Evolutionary conservation across 2,888 invertebrate genomes (phyloP).

Genomic region (Epinotia bilunana): DNA sequence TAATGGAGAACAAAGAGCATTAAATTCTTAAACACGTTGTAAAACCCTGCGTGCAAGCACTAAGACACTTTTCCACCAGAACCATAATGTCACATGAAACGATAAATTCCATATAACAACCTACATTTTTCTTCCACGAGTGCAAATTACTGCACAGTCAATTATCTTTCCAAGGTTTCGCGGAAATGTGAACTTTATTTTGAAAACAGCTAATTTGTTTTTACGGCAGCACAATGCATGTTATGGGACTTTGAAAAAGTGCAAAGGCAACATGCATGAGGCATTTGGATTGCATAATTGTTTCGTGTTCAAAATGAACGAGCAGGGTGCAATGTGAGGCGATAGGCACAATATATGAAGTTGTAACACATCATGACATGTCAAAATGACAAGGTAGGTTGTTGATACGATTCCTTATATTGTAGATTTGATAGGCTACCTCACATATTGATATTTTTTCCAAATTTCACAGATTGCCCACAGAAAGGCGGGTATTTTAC

Average conservation of each 20-base stretch:
- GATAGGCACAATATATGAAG: constrained; percentile 2
- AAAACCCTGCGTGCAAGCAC: constrained; percentile 24
- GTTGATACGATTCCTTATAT: too few species aligned
- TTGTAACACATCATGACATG: neutral
- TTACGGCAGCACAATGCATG: neutral
- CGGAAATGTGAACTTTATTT: neutral
- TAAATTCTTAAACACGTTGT: constrained; percentile 20
- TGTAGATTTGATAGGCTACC: too few species aligned
- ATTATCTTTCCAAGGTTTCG: neutral
- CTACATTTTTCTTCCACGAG: neutral
- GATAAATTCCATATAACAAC: neutral
- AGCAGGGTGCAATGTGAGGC: neutral
- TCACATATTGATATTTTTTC: too few species aligned
- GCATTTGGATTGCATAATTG: constrained; percentile 27
- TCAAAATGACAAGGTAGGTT: too few species aligned
- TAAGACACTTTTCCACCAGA: neutral
- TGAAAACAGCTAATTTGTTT: neutral
- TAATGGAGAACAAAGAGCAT: constrained; percentile 29
- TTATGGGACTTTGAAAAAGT: neutral
- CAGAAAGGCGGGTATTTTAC: too few species aligned
- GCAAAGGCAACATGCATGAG: neutral
- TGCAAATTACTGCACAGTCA: constrained; percentile 2
- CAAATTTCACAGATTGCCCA: too few species aligned
- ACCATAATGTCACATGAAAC: neutral
- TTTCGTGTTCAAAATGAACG: constrained; percentile 7